Evolutionary conservation across 2,797 vertebrate genomes (phyloP).

Genomic region (Pipistrellus kuhlii): DNA sequence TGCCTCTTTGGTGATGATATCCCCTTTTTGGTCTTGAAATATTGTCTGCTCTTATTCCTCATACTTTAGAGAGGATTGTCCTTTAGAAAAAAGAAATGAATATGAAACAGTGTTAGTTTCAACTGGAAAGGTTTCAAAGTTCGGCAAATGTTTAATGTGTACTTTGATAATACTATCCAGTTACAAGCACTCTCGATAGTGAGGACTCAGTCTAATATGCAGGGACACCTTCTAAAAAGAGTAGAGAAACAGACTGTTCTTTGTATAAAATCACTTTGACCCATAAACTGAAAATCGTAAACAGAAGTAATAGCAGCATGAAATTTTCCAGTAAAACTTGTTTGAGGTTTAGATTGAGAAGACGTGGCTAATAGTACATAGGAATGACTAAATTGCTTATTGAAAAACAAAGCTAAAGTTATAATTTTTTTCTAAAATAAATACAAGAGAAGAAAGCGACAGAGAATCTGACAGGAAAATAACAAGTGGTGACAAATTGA

Average conservation of each 20-base stretch:
- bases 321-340: constrained; percentile 59
- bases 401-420: background rate
- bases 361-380: background rate
- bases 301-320: constrained; percentile 52
- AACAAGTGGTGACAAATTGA: background rate
- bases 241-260: constrained; percentile 46
- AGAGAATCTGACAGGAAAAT: background rate
- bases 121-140: constrained; percentile 80
- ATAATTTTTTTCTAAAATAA: constrained; percentile 32
- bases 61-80: constrained; percentile 50
- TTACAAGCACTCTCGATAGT: constrained; percentile 73
- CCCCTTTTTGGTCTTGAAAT: constrained; percentile 73
- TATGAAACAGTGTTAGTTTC: constrained; percentile 78
- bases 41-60: background rate
- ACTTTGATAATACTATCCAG: constrained; percentile 76
- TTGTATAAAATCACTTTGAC: constrained; percentile 70
- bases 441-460: constrained; percentile 21
- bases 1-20: constrained; percentile 1
- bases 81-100: constrained; percentile 80
- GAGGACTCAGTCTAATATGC: background rate
- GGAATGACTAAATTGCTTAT: background rate
- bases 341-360: background rate
- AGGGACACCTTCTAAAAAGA: constrained; percentile 60
- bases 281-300: constrained; percentile 63
- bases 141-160: constrained; percentile 80